These are phyloP conservation scores for Falco rusticolus DNA, from an alignment of 2,797 vertebrate genomes.

Conservation along the genomic window DNA sequence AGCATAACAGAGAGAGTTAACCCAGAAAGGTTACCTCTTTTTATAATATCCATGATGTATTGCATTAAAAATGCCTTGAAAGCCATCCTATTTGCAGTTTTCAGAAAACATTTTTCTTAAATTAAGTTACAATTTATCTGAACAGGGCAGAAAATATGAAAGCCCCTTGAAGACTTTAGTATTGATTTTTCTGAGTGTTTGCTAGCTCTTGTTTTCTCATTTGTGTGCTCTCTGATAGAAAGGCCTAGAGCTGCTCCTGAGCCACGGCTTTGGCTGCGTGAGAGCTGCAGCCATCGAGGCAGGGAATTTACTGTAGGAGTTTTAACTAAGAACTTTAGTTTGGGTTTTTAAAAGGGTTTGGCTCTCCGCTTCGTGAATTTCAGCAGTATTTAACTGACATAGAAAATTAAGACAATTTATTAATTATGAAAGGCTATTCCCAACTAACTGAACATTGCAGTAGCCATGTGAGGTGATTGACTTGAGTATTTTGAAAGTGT, in stretches of 20 bases:
- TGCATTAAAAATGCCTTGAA: constrained; percentile 75
- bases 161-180: constrained; percentile 84
- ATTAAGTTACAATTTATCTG: constrained; percentile 89
- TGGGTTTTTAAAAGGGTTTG: neutral
- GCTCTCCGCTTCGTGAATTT: neutral
- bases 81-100: constrained; percentile 84
- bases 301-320: neutral
- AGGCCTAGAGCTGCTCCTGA: constrained; percentile 30
- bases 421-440: neutral
- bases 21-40: constrained; percentile 40
- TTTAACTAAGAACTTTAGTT: neutral
- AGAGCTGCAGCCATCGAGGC: neutral
- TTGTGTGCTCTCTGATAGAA: constrained; percentile 42
- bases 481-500: neutral
- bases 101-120: constrained; percentile 83
- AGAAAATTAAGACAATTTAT: neutral
- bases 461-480: neutral
- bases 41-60: constrained; percentile 36
- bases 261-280: neutral
- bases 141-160: constrained; percentile 84
- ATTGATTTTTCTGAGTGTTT: constrained; percentile 85
- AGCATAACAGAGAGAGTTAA: constrained; percentile 34
- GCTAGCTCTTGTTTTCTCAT: constrained; percentile 78
- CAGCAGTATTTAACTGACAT: neutral
- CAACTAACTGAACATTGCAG: neutral